Conservation (phyloP, 2,797 vertebrate genomes). For the Protonibea diacanthus region DNA sequence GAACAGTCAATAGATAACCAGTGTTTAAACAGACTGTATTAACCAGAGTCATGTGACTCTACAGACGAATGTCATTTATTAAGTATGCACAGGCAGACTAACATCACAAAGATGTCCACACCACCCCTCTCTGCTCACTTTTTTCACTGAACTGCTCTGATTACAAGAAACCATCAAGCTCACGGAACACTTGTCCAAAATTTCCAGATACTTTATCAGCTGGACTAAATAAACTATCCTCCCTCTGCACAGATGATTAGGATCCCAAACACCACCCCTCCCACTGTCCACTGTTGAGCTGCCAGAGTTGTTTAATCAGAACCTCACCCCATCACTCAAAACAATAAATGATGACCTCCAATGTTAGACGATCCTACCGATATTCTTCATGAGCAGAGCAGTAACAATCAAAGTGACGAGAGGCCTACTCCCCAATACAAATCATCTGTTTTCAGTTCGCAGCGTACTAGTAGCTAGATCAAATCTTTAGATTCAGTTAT, state of each 20-base stretch:
- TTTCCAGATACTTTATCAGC: not conserved
- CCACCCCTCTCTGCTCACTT: too few relatives aligned
- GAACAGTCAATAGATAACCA: constrained; percentile 41
- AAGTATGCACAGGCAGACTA: not conserved
- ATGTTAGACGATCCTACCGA: not conserved
- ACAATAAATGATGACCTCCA: not conserved
- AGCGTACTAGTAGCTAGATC: not conserved
- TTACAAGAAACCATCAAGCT: not conserved
- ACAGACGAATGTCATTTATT: constrained; percentile 10
- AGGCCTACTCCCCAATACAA: not conserved
- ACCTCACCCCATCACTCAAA: not conserved
- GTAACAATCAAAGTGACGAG: not conserved
- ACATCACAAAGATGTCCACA: not conserved
- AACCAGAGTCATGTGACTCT: constrained; percentile 7
- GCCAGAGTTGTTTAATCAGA: not conserved
- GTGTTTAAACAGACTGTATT: constrained; percentile 36
- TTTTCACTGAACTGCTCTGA: not conserved
- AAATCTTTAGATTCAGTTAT: not conserved
- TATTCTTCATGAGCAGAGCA: not conserved
- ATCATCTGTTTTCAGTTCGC: not conserved
- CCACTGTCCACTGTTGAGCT: not conserved
- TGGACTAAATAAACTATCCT: not conserved
- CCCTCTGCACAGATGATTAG: not conserved
- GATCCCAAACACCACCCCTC: not conserved
- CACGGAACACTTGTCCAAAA: not conserved